Percentiles rank a stretch among this genome's conserved stretches.
These are phyloP conservation scores for Corythoichthys haematopterus DNA, from an alignment of 2,113 vertebrate species.

Conservation along the genomic window DNA sequence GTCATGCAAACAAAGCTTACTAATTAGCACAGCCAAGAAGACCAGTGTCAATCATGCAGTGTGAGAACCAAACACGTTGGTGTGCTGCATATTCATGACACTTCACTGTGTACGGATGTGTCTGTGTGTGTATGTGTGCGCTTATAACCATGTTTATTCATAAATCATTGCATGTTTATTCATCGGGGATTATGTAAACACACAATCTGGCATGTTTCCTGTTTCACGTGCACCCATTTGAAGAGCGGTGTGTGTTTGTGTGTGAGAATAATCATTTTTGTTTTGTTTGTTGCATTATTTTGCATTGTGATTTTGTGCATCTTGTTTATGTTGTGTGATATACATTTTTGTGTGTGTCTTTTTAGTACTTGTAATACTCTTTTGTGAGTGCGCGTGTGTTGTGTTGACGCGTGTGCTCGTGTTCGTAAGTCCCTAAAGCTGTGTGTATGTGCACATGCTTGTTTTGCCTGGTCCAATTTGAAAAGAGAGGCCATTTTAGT, in stretches of 20 bases:
- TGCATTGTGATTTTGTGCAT: too few species aligned
- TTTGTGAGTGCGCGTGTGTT: too few species aligned
- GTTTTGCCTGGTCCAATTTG: too few species aligned
- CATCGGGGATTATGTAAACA: slow-evolving; percentile 58
- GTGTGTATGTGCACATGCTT: too few species aligned
- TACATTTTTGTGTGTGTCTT: too few species aligned
- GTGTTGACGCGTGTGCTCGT: too few species aligned
- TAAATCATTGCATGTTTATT: slow-evolving; percentile 51
- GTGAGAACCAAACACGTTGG: slow-evolving; percentile 14
- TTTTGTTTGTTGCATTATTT: not conserved
- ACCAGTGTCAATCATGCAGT: slow-evolving; percentile 28
- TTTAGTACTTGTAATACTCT: too few species aligned
- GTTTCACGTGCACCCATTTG: too few species aligned
- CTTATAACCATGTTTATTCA: slow-evolving; percentile 58
- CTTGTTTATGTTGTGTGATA: too few species aligned
- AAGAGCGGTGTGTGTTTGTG: too few species aligned
- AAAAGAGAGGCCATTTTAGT: too few species aligned
- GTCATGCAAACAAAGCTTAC: not conserved
- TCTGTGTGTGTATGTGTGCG: slow-evolving; percentile 17
- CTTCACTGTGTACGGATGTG: slow-evolving; percentile 18
- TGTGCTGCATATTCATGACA: slow-evolving; percentile 47
- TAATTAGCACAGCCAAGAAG: not conserved
- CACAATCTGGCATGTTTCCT: slow-evolving; percentile 33
- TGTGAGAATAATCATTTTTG: not conserved
- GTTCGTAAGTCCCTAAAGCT: too few species aligned